A percentile compares a stretch with the other conserved stretches of the same genome.
Evolutionary conservation across 2,113 vertebrate species (phyloP).

Genomic region (Oriolus oriolus): DNA sequence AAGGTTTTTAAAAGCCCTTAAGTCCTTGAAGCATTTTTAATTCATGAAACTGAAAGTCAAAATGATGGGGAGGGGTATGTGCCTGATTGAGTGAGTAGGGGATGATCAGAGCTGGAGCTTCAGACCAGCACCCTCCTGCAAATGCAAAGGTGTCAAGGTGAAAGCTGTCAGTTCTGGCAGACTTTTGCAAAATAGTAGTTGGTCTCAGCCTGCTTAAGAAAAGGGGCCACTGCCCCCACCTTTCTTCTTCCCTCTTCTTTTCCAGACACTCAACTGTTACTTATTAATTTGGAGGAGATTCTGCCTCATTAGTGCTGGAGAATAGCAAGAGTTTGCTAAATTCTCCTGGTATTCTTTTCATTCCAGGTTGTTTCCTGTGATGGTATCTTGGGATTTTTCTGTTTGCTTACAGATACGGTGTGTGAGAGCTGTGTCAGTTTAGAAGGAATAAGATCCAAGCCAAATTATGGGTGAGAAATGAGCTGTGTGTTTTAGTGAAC

Average conservation of each 20-base stretch:
- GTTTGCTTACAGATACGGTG: slow-evolving; percentile 1
- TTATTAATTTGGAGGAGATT: not conserved
- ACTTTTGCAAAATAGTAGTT: not conserved
- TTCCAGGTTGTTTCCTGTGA: not conserved
- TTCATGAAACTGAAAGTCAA: not conserved
- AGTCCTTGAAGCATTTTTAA: not conserved
- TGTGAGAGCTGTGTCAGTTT: not conserved
- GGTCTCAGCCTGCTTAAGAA: not conserved
- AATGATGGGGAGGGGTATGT: too few species aligned
- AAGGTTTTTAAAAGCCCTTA: not conserved
- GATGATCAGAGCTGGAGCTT: not conserved
- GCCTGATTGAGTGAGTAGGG: not conserved
- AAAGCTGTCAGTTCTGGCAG: not conserved
- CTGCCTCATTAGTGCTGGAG: not conserved
- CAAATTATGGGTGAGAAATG: slow-evolving; percentile 16
- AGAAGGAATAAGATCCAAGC: not conserved
- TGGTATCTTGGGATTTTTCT: not conserved
- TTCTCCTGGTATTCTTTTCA: not conserved
- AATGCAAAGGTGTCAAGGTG: not conserved
- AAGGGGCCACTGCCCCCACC: not conserved
- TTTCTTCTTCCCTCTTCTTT: not conserved
- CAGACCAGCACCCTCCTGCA: not conserved
- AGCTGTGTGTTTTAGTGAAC: not conserved
- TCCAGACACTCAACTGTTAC: not conserved
- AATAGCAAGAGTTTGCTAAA: not conserved